Percentiles rank a stretch among this genome's conserved stretches.
Conservation (phyloP, 2,888 invertebrate genomes). For the Acrobasis suavella region DNA sequence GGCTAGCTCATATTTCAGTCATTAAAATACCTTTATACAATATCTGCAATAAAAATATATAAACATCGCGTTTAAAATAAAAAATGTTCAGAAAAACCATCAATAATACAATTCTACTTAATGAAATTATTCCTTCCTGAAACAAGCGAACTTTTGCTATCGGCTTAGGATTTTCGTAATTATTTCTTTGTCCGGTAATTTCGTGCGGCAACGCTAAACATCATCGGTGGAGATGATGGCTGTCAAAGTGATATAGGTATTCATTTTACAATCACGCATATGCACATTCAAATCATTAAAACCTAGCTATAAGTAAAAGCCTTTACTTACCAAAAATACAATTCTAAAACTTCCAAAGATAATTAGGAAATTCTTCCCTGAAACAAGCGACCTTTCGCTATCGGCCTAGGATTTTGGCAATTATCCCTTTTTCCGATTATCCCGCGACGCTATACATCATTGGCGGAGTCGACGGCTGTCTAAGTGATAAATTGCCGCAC, state of each 20-base stretch:
- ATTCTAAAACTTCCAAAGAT: not conserved
- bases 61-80: no score
- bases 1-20: no score
- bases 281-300: no score
- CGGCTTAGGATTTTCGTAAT: not conserved
- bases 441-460: conserved; percentile 56
- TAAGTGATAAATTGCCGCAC: conserved; percentile 79
- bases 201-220: conserved; percentile 43
- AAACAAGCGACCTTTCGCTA: conserved; percentile 5
- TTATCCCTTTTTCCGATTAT: conserved; percentile 20
- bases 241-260: conserved; percentile 70
- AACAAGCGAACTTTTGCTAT: not conserved
- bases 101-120: not conserved
- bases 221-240: conserved; percentile 51
- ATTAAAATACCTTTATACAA: no score
- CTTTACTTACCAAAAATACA: not conserved
- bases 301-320: not conserved
- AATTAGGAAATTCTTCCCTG: not conserved
- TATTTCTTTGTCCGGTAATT: not conserved
- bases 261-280: no score
- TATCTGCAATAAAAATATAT: no score
- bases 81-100: no score
- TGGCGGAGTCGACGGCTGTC: conserved; percentile 51
- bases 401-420: conserved; percentile 7
- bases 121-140: not conserved